phyloP scores from a whole-genome alignment of 1,140 invertebrate species.

The Melipona quadrifasciata region DNA sequence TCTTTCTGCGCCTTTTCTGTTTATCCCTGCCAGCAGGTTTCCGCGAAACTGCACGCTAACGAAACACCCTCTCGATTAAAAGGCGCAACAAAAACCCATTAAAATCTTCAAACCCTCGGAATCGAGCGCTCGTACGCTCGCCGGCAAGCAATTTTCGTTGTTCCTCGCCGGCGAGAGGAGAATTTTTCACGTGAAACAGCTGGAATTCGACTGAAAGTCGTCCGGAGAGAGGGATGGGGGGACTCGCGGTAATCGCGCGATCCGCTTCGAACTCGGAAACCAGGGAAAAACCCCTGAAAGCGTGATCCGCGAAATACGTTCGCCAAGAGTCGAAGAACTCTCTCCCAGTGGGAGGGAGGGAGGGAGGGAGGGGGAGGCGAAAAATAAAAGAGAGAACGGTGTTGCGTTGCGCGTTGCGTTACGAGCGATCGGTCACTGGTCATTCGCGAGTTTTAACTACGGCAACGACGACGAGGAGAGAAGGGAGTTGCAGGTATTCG shows the following conservation, averaged over 20 bases:
- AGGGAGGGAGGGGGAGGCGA: neutral
- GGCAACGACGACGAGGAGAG: neutral
- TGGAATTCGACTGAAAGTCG: neutral
- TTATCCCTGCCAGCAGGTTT: neutral
- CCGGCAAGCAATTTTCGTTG: neutral
- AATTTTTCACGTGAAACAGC: neutral
- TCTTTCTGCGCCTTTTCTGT: neutral
- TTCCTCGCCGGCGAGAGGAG: too few species aligned
- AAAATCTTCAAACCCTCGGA: neutral
- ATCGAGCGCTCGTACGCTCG: neutral
- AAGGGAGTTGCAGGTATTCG: constrained; percentile 36
- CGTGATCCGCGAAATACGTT: constrained; percentile 3
- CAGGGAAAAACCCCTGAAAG: neutral
- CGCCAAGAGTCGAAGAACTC: neutral
- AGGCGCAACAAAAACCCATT: neutral
- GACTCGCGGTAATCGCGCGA: too few species aligned
- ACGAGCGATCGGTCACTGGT: neutral
- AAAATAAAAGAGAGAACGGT: neutral
- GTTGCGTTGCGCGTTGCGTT: neutral
- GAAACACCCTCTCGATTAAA: neutral
- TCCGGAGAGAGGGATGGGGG: too few species aligned
- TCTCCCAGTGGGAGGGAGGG: neutral
- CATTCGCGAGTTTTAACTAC: neutral
- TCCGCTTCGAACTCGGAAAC: neutral
- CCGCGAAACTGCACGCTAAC: neutral